phyloP scores from a whole-genome alignment of 2,113 vertebrate genomes.

The Caranx melampygus region DNA sequence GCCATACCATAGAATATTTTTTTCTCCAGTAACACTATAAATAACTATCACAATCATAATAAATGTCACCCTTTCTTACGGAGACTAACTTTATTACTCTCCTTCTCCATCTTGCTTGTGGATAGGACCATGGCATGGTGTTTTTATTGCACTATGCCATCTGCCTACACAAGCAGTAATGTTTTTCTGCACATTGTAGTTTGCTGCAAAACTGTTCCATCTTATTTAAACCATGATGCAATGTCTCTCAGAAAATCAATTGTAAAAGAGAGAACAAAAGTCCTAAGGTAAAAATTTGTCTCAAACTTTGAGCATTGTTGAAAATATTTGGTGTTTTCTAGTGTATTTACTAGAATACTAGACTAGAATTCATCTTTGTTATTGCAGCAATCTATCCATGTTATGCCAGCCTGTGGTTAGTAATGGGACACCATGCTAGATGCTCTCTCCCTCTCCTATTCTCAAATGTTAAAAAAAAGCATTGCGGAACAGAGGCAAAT shows the following conservation, averaged over 20 bases:
- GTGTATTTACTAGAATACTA: neutral
- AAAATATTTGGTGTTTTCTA: slow-evolving; percentile 2
- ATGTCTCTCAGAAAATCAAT: neutral
- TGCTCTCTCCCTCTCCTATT: neutral
- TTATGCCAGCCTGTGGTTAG: slow-evolving; percentile 6
- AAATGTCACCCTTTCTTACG: neutral
- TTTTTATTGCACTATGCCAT: slow-evolving; percentile 16
- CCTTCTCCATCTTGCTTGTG: neutral
- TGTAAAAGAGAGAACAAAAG: neutral
- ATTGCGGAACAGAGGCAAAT: neutral
- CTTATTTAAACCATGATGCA: slow-evolving; percentile 27
- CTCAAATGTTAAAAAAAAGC: slow-evolving; percentile 3
- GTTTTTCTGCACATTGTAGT: neutral
- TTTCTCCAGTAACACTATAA: neutral
- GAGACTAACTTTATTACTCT: neutral
- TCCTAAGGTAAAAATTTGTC: neutral
- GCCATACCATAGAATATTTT: neutral
- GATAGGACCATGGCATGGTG: neutral
- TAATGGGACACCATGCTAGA: slow-evolving; percentile 18
- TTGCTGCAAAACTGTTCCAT: slow-evolving; percentile 21
- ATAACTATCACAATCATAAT: neutral
- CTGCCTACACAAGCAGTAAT: neutral
- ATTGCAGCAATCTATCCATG: slow-evolving; percentile 22
- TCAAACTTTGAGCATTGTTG: neutral
- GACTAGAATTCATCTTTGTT: slow-evolving; percentile 26